phyloP scores from a whole-genome alignment of 2,888 invertebrate species.

The Koerneria pararmatus region DNA sequence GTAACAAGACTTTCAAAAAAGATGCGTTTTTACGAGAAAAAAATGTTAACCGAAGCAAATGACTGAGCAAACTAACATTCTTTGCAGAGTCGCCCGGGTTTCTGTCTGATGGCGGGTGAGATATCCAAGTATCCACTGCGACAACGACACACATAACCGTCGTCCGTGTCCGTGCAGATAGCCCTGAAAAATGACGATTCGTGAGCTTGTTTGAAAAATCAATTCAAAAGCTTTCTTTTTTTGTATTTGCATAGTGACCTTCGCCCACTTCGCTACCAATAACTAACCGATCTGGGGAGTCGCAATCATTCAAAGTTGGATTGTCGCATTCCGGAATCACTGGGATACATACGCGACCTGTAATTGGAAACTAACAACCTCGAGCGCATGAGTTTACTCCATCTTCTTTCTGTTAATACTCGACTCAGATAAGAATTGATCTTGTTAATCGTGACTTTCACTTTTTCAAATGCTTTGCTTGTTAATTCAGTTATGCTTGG shows the following conservation, averaged over 20 bases:
- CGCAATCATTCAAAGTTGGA: conserved; percentile 53
- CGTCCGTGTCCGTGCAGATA: conserved; percentile 55
- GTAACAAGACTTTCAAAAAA: not conserved
- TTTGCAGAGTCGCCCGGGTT: conserved; percentile 58
- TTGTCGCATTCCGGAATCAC: conserved; percentile 55
- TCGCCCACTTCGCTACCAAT: not conserved
- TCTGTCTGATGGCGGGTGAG: conserved; percentile 46
- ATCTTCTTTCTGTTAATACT: too few relatives aligned
- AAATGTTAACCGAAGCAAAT: not conserved
- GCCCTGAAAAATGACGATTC: too few relatives aligned
- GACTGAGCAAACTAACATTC: conserved; percentile 43
- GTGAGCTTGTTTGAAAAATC: too few relatives aligned
- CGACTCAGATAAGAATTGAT: too few relatives aligned
- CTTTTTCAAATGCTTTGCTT: too few relatives aligned
- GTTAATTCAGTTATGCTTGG: too few relatives aligned
- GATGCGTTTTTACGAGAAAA: not conserved
- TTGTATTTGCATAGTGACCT: too few relatives aligned
- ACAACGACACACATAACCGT: conserved; percentile 54
- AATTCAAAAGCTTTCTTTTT: conserved; percentile 30
- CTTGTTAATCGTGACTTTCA: too few relatives aligned
- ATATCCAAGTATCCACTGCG: conserved; percentile 55
- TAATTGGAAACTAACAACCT: conserved; percentile 18
- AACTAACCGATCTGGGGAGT: conserved; percentile 46
- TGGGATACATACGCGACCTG: conserved; percentile 46
- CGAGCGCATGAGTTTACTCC: too few relatives aligned